Base-by-base conservation (phyloP, 2,113 vertebrate species). In the Passer domesticus region DNA sequence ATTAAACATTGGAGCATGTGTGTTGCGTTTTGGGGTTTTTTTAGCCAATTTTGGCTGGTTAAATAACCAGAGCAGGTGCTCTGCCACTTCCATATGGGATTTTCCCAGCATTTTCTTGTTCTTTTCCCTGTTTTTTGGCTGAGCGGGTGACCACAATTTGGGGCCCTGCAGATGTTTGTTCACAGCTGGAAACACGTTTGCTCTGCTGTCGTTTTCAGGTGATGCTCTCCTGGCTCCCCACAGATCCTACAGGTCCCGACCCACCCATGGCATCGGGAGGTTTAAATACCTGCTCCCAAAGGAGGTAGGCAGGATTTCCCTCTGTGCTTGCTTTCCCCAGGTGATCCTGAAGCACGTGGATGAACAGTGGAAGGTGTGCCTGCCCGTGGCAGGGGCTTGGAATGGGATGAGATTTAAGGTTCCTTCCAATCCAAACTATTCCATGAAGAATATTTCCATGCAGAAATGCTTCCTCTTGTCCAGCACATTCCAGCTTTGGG, bases 221-320 rank as follows among this genome's bases (percentile, higher is more conserved):
- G 95, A 72, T 56, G 53, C 89, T 5, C 62, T 95, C 4, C 33
- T 96, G 78, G 87, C 60, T n/a, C 96, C 90, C 80, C 92, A 83
- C 22, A 98, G 98, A 56, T 96, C 98, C 46, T 98, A 99, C 95
- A 98, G 27, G 77, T 81, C 97, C 46, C 98, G 93, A 79, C 98
- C 99, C 2, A 98, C 99, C 0, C 98, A 99, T 27, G 98, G 98
- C 7, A 99, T 99, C 30, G 99, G 99, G 46, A 98, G 77, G 85
- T 99, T 98, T 89, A 98, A 92, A 60, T 90, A 99, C 80, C 97
- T 99, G 69, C 86, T 99, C 31, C 97, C 96, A 28, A 77, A 93
- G 70, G 87, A 94, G 97, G 99, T 99, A 97, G 97, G 98, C 12
- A 41, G n/a, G 30, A 20, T 4, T 44, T 20, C 39, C 23, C 23